Evolutionary conservation across 1,140 invertebrate species (phyloP), one percentile per base, ranked within the genome.

Genomic region (Ectropis grisescens): DNA sequence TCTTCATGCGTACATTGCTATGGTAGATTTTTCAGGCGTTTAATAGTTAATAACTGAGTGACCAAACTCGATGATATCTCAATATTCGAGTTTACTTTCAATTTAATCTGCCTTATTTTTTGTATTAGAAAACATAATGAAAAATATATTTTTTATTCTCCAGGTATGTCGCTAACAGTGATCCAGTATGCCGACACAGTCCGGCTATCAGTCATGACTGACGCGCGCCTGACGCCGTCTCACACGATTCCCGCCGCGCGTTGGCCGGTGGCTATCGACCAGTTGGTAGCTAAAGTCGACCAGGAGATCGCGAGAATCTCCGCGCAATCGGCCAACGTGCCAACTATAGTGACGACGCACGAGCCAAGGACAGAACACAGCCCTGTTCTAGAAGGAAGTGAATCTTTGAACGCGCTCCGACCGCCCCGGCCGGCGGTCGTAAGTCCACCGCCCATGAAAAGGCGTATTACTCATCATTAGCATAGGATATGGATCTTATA

Each of bases 101-200:
- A n/a, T n/a, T n/a, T n/a, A n/a, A n/a, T n/a, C n/a, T n/a, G n/a
- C n/a, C n/a, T n/a, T n/a, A n/a, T n/a, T n/a, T n/a, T n/a, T n/a
- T n/a, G n/a, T n/a, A n/a, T n/a, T n/a, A n/a, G n/a, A n/a, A n/a
- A n/a, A n/a, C n/a, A n/a, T n/a, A n/a, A n/a, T n/a, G n/a, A n/a
- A n/a, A n/a, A n/a, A n/a, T n/a, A n/a, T n/a, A n/a, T n/a, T n/a
- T n/a, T n/a, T n/a, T n/a, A n/a, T n/a, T n/a, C 8, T 19, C 16
- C 60, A 91, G 91, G 88, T 60, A 84, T 93, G 52, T 93, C 91
- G 0, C 68, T 93, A 41, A 92, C 91, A 30, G 75, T 93, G 1
- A 90, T 93, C 47, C 87, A 88, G 41, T 91, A 91, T 58, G 87
- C 86, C 0, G 87, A 87, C 34, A 83, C 84, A 10, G 85, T 91